Conservation (phyloP, 2,888 invertebrate genomes). For the Diadegma fenestrale region DNA sequence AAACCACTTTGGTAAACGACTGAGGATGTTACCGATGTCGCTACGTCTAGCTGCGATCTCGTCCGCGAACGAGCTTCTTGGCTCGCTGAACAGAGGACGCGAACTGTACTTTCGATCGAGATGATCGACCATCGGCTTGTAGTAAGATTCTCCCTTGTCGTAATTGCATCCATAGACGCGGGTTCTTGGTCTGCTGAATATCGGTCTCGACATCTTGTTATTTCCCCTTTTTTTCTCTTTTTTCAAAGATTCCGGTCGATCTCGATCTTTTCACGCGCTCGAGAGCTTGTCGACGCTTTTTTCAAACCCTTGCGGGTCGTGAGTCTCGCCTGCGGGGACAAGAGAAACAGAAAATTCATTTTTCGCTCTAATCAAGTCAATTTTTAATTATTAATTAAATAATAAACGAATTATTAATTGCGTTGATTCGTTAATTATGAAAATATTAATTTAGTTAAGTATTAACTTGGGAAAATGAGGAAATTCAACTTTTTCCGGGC, state of each 20-base stretch:
- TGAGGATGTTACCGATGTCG: constrained; percentile 84
- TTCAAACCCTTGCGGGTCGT: neutral
- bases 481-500: neutral
- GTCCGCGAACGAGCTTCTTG: constrained; percentile 85
- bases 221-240: constrained; percentile 28
- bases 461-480: neutral
- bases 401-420: too few relatives aligned
- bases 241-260: neutral
- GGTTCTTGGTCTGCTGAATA: constrained; percentile 89
- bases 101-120: constrained; percentile 90
- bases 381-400: neutral
- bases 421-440: too few relatives aligned
- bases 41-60: constrained; percentile 86
- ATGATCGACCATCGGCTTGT: constrained; percentile 91
- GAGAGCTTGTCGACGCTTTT: neutral
- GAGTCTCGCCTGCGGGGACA: neutral
- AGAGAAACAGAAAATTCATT: neutral
- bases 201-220: constrained; percentile 83
- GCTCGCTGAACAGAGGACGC: constrained; percentile 84
- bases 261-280: neutral
- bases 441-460: too few relatives aligned
- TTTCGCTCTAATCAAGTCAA: neutral
- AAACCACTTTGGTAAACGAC: constrained; percentile 85
- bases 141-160: constrained; percentile 93
- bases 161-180: constrained; percentile 95